phyloP scores from a whole-genome alignment of 2,113 vertebrate genomes.

The Mus pahari region DNA sequence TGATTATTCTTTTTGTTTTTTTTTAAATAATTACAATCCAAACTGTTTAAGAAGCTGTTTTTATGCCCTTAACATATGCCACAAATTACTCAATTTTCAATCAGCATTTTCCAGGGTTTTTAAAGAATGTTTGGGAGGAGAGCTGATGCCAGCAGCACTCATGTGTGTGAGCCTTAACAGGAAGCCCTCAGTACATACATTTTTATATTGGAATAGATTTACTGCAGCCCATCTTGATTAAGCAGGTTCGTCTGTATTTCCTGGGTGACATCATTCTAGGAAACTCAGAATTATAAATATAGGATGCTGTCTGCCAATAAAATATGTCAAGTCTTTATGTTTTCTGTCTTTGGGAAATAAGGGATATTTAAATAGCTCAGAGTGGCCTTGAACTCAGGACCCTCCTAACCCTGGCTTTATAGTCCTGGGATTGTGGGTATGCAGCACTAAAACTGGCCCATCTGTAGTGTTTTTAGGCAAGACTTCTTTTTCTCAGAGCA shows the following conservation, averaged over 20 bases:
- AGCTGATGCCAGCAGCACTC: neutral
- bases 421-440: neutral
- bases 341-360: neutral
- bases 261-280: constrained; percentile 22
- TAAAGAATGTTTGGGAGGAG: neutral
- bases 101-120: constrained; percentile 41
- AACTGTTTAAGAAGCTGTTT: constrained; percentile 36
- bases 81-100: constrained; percentile 35
- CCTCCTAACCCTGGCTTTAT: neutral
- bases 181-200: neutral
- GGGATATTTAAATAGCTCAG: neutral
- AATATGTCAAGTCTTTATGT: neutral
- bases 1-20: constrained; percentile 12
- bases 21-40: neutral
- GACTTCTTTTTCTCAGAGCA: neutral
- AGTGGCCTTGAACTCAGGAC: neutral
- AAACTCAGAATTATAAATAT: constrained; percentile 27
- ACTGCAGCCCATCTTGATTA: neutral
- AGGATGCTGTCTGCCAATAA: neutral
- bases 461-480: neutral
- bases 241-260: neutral
- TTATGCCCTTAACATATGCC: neutral
- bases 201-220: constrained; percentile 24
- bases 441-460: neutral
- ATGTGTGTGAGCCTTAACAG: neutral